Percentiles rank a stretch among this genome's conserved stretches.
Evolutionary conservation across 35 echinoderm and acorn worm species (phyloP).

Genomic region (Acanthaster planci): DNA sequence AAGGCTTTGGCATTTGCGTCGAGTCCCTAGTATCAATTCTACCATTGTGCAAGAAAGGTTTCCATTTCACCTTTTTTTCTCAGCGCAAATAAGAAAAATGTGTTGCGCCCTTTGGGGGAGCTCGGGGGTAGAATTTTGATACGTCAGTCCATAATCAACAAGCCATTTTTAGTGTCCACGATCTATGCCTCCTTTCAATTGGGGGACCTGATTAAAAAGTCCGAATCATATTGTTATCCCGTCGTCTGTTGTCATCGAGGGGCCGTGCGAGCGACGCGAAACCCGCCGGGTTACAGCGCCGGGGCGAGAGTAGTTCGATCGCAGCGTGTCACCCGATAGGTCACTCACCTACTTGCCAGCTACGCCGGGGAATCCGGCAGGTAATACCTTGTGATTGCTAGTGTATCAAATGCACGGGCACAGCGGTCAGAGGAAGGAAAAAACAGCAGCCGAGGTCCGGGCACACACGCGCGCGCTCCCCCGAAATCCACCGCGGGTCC

Average conservation of each 20-base stretch:
- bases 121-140: conserved; percentile 22
- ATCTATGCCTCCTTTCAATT: conserved; percentile 21
- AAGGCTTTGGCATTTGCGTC: no score
- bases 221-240: neutral
- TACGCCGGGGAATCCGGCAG: neutral
- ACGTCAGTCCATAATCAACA: conserved; percentile 1
- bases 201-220: conserved; percentile 16
- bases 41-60: no score
- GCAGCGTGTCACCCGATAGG: conserved; percentile 10
- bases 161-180: neutral
- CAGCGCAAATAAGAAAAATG: neutral
- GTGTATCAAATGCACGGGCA: conserved; percentile 12
- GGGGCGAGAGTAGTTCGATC: neutral
- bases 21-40: no score
- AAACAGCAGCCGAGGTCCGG: neutral
- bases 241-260: neutral
- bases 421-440: no score
- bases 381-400: conserved; percentile 25
- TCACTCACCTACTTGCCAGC: conserved; percentile 4
- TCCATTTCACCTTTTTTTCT: neutral
- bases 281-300: no score
- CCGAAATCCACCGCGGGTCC: conserved; percentile 5
- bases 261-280: neutral
- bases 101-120: neutral
- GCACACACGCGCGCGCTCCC: neutral